Evolutionary conservation across 2,113 vertebrate species (phyloP).

Genomic region (Malurus melanocephalus): DNA sequence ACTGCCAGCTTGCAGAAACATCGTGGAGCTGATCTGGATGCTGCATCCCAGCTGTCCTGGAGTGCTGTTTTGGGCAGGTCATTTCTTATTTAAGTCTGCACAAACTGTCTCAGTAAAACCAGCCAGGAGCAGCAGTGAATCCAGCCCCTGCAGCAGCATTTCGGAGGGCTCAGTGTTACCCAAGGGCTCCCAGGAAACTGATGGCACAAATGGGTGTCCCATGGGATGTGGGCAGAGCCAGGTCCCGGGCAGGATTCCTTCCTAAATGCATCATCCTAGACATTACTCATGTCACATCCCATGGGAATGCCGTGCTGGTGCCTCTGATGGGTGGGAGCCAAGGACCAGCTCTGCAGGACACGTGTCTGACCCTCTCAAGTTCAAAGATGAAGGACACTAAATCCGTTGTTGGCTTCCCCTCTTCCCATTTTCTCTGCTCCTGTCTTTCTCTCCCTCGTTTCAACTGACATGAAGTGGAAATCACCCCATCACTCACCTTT

Average conservation of each 20-base stretch:
- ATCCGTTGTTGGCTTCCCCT: not conserved
- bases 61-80: not conserved
- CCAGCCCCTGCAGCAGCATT: not conserved
- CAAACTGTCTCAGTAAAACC: not conserved
- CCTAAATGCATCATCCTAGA: not conserved
- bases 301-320: not conserved
- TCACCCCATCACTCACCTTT: not conserved
- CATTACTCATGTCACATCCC: not conserved
- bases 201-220: not conserved
- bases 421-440: not conserved
- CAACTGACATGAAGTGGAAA: not conserved
- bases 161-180: rapidly evolving
- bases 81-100: not conserved
- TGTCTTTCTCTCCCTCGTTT: not conserved
- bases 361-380: not conserved
- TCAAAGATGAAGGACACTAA: not conserved
- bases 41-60: not conserved
- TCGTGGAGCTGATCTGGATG: not conserved
- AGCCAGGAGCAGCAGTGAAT: not conserved
- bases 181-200: rapidly evolving
- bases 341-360: not conserved
- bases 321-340: not conserved
- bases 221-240: rapidly evolving
- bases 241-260: not conserved
- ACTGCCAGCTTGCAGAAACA: not conserved